Evolutionary conservation across 1,140 invertebrate genomes (phyloP), one percentile per base, ranked within the genome.

Genomic region (Leptoteleia sp.): DNA sequence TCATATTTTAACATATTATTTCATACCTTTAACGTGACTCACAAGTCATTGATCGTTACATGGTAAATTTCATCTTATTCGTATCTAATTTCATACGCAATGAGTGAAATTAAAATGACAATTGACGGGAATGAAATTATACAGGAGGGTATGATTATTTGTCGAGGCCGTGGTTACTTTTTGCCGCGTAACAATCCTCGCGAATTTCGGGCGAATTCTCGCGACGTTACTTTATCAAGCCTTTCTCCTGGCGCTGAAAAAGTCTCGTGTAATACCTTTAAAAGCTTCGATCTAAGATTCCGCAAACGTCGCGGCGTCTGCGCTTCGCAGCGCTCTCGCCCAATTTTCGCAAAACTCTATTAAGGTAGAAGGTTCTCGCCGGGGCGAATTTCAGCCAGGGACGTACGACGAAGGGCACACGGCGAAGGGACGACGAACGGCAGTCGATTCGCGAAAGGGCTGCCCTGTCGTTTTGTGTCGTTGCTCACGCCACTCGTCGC

Each of bases 371-470:
- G 67, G 55, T 71, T n/a, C n/a, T 71, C 38, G 29, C 16, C 11
- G 52, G 33, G 40, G 40, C 48, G 73, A 27, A 62, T 19, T 76
- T 68, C n/a, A 4, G 27, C 1, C 27, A 5, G 19, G 19, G 19
- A 5, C 19, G 19, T 22, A 22, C 19, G 19, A 22, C 12, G 45
- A 13, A 33, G 62, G 55, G 27, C n/a, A n/a, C n/a, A n/a, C n/a
- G n/a, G n/a, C n/a, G n/a, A n/a, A n/a, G 17, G n/a, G 48, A 16
- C 19, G 15, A 40, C 22, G 22, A 43, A 42, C 54, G 57, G 48
- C 61, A 73, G 68, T 65, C 75, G 70, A 82, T 80, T 80, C 81
- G 70, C 75, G 73, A n/a, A 76, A 70, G 61, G 72, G 64, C 71
- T 50, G 59, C 50, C 19, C 73, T 48, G 40, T 82, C 78, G 75